These are phyloP conservation scores for Zosterops japonicus DNA, from an alignment of 2,113 vertebrate species.

Conservation along the genomic window DNA sequence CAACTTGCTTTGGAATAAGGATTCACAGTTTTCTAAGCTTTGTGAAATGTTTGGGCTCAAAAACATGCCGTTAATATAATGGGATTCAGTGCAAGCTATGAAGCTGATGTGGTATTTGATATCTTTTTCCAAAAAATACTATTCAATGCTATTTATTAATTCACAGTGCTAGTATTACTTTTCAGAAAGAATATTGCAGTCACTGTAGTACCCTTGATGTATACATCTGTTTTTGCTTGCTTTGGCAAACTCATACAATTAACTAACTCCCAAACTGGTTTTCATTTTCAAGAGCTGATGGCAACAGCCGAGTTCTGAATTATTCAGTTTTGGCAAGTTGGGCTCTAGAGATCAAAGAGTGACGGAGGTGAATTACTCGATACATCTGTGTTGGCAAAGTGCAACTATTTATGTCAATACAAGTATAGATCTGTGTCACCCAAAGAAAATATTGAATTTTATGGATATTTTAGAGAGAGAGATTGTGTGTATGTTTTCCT, in stretches of 20 bases:
- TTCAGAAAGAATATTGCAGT: conserved; percentile 18
- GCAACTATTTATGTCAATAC: conserved; percentile 64
- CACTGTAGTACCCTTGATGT: conserved; percentile 6
- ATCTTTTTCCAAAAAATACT: conserved; percentile 6
- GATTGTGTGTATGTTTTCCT: conserved; percentile 40
- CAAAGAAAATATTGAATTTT: conserved; percentile 71
- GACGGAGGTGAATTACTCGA: conserved; percentile 63
- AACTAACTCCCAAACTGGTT: conserved; percentile 44
- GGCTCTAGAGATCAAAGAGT: conserved; percentile 58
- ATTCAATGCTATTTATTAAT: conserved; percentile 9
- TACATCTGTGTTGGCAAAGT: conserved; percentile 68
- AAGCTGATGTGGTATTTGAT: background rate
- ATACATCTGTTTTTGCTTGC: conserved; percentile 40
- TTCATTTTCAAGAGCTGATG: conserved; percentile 58
- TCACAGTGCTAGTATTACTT: background rate
- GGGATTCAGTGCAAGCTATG: background rate
- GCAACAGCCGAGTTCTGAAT: conserved; percentile 11
- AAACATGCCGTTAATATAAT: background rate
- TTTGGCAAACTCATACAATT: background rate
- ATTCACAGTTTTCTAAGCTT: conserved; percentile 28
- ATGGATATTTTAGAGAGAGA: conserved; percentile 55
- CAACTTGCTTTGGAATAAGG: conserved; percentile 9
- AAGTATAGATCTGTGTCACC: conserved; percentile 68
- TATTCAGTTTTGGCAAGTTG: conserved; percentile 59
- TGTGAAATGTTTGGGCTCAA: conserved; percentile 10